These are phyloP conservation scores for Barbus barbus DNA, from an alignment of 2,113 vertebrate species.

Conservation along the genomic window DNA sequence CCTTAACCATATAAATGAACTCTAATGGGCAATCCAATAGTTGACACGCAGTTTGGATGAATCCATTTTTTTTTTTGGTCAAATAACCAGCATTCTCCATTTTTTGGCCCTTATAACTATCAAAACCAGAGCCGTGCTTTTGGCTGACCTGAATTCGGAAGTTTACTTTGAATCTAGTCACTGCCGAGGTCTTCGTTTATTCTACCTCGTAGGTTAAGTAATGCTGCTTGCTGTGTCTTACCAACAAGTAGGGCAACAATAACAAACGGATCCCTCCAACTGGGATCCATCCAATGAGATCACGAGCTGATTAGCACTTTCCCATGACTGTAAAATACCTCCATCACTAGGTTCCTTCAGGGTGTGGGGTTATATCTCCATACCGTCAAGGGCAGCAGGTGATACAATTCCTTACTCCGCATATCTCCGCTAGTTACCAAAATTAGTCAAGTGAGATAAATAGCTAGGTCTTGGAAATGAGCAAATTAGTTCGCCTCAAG, in stretches of 20 bases:
- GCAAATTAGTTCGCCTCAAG: conserved; percentile 2
- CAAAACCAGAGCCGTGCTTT: background rate
- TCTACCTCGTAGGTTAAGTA: background rate
- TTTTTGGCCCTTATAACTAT: conserved; percentile 1
- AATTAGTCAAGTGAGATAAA: conserved; percentile 13
- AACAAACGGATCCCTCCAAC: conserved; percentile 38
- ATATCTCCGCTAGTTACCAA: background rate
- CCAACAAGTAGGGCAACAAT: conserved; percentile 42
- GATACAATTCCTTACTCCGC: conserved; percentile 37
- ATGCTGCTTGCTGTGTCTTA: conserved; percentile 43
- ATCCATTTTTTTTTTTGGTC: background rate
- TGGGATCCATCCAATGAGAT: conserved; percentile 34
- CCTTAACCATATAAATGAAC: background rate
- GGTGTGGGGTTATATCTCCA: conserved; percentile 8
- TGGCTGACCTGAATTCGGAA: background rate
- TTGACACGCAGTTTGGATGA: background rate
- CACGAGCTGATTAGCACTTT: conserved; percentile 35
- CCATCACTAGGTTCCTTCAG: background rate
- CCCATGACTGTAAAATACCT: conserved; percentile 26
- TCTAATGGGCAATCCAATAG: background rate
- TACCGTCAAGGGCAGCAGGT: conserved; percentile 28
- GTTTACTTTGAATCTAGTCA: conserved; percentile 22
- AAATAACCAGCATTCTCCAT: conserved; percentile 21
- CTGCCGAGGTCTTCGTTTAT: conserved; percentile 12
- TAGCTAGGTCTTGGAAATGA: conserved; percentile 9